phyloP scores from a whole-genome alignment of 2,113 vertebrate genomes.

The Corvus moneduloides region DNA sequence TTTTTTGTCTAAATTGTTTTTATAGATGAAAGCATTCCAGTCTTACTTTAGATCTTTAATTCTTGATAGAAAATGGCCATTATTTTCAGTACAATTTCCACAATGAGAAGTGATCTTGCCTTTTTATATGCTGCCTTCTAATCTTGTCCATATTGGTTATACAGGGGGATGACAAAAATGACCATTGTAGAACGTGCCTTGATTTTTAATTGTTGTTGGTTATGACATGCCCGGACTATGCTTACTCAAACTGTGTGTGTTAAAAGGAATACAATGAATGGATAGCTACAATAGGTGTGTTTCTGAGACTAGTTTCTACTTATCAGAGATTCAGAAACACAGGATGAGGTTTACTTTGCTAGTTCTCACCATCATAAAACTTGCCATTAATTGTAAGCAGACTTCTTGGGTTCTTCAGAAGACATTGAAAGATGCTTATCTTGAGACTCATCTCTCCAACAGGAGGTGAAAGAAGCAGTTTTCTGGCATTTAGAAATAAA shows the following conservation, averaged over 20 bases:
- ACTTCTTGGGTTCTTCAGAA: not conserved
- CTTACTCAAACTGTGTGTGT: not conserved
- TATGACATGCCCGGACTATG: not conserved
- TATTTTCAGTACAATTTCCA: not conserved
- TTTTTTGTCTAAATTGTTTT: not conserved
- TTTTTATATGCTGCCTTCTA: not conserved
- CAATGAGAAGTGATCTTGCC: not conserved
- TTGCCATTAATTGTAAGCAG: not conserved
- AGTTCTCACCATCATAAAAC: not conserved
- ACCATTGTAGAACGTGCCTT: not conserved
- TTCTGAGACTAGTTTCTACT: not conserved
- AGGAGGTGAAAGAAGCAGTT: not conserved
- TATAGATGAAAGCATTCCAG: not conserved
- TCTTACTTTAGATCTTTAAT: not conserved
- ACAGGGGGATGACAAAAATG: not conserved
- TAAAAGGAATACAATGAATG: not conserved
- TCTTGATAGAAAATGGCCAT: not conserved
- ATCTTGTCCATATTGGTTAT: not conserved
- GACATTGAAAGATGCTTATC: not conserved
- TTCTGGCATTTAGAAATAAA: not conserved
- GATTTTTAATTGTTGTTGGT: not conserved
- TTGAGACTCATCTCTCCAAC: not conserved
- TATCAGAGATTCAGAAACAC: not conserved
- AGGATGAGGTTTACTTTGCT: not conserved
- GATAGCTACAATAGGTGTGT: not conserved